phyloP scores from a whole-genome alignment of 2,888 invertebrate genomes.

The Eristalinus aeneus region DNA sequence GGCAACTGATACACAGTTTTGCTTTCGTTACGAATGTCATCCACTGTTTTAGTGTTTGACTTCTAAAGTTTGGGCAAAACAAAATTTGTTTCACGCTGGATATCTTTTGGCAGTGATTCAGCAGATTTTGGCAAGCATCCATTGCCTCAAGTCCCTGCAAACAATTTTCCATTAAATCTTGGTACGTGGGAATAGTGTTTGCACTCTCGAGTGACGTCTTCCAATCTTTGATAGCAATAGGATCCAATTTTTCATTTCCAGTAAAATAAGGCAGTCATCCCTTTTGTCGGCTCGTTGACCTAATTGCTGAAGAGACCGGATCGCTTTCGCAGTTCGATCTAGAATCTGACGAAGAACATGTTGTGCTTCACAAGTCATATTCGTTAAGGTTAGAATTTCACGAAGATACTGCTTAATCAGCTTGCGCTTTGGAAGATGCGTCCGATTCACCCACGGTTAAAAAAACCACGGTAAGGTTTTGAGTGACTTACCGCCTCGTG shows the following conservation, averaged over 20 bases:
- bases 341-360: no score
- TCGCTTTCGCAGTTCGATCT: conserved; percentile 43
- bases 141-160: conserved; percentile 33
- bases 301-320: conserved; percentile 38
- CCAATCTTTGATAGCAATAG: conserved; percentile 41
- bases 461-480: no score
- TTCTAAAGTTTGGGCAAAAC: neutral
- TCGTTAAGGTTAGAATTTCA: no score
- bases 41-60: neutral
- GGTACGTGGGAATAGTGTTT: conserved; percentile 33
- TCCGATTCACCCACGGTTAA: no score
- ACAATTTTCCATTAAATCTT: conserved; percentile 30
- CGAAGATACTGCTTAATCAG: no score
- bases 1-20: conserved; percentile 19
- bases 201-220: conserved; percentile 48
- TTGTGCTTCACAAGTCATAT: no score
- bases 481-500: no score
- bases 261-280: conserved; percentile 50
- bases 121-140: neutral
- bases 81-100: neutral
- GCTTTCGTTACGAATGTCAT: conserved; percentile 24
- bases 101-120: no score
- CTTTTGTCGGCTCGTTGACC: conserved; percentile 43
- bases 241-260: conserved; percentile 36
- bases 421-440: no score